Base-by-base conservation (phyloP, 1,140 invertebrate species). In the Acromyrmex echinatior region DNA sequence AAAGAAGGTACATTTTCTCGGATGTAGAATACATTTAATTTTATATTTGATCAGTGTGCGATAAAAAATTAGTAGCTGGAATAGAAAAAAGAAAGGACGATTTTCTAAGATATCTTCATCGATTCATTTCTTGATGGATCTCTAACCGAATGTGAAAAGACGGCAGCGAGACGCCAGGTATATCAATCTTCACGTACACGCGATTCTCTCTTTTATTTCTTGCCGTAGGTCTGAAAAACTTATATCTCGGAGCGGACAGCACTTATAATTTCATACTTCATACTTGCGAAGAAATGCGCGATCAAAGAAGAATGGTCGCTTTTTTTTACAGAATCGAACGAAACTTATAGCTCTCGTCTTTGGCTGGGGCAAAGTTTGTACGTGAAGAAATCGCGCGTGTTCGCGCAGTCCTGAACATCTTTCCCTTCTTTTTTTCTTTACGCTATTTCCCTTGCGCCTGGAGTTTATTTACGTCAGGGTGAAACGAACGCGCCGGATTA, bases 251-350 rank as follows among this genome's bases (percentile, higher is more conserved):
- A 28, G 39, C 14, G 56, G 25, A 21, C 31, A n/a, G 66, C 58
- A 78, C 81, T 91, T 87, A 82, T 89, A 91, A 91, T 91, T 91
- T 89, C 86, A 89, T 89, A 78, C 35, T 58, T 80, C 31, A 89
- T 87, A 51, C 39, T 70, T 86, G 90, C 76, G 79, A 80, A 56
- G 63, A 77, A 78, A 56, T 28, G 39, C n/a, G n/a, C 14, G 51
- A 31, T 31, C 35, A 2, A 16, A 66, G 51, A 79, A 79, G 76
- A 68, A 86, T 80, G 18, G 21, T 25, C 25, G 53, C 45, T 71
- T 85, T 84, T 35, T 77, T 71, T 77, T 85, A 5, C 51, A 31
- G 25, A 14, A 51, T 18, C 18, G 45, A 86, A 86, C 76, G 39
- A 80, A 80, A 68, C 49, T 79, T 79, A 49, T 49, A 14, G n/a